Conservation (phyloP, 2,888 invertebrate species). For the Fragum fragum region DNA sequence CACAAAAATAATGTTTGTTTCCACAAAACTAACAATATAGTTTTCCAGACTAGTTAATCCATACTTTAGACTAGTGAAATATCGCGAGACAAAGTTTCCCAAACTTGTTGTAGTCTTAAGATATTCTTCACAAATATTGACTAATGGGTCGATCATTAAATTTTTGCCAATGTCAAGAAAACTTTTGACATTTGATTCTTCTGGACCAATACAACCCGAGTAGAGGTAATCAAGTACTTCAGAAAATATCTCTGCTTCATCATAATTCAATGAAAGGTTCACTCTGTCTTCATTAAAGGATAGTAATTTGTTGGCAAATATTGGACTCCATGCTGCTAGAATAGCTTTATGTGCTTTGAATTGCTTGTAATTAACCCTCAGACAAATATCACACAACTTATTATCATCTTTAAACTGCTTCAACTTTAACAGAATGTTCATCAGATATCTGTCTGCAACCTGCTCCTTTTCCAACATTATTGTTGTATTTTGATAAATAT, state of each 20-base stretch:
- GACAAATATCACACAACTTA: constrained; percentile 89
- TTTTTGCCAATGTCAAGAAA: constrained; percentile 89
- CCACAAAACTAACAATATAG: constrained; percentile 88
- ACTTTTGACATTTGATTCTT: constrained; percentile 89
- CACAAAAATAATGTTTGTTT: constrained; percentile 69
- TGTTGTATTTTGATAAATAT: background rate
- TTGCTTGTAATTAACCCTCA: constrained; percentile 89
- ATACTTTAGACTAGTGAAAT: constrained; percentile 89
- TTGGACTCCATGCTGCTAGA: constrained; percentile 90
- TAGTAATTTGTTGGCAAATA: constrained; percentile 86
- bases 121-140: constrained; percentile 90
- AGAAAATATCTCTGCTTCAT: constrained; percentile 88
- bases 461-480: constrained; percentile 25
- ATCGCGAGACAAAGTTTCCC: constrained; percentile 89
- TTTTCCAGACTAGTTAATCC: constrained; percentile 89
- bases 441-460: background rate
- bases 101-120: constrained; percentile 89
- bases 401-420: constrained; percentile 87
- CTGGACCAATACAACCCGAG: constrained; percentile 89
- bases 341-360: constrained; percentile 90
- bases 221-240: constrained; percentile 90
- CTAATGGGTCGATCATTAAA: constrained; percentile 89
- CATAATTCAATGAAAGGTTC: constrained; percentile 11
- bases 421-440: constrained; percentile 50
- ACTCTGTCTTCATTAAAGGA: constrained; percentile 11